phyloP scores from a whole-genome alignment of 2,888 invertebrate genomes.

The Drosophila siamana region DNA sequence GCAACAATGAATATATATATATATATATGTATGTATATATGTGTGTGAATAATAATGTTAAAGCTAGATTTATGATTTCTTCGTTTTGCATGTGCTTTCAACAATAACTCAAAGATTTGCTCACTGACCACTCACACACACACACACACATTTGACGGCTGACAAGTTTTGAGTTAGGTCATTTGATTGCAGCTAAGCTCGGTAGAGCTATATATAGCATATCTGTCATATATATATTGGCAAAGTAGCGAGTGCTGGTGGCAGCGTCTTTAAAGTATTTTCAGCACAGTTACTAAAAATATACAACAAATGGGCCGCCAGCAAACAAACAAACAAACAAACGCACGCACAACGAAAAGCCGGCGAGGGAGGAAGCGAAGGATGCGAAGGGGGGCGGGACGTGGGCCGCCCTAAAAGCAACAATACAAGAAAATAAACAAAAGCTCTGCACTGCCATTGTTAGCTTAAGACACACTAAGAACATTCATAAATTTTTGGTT shows the following conservation, averaged over 20 bases:
- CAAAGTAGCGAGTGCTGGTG: not conserved
- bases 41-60: too few relatives aligned
- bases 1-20: too few relatives aligned
- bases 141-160: not conserved
- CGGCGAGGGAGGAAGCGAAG: not conserved
- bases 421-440: constrained; percentile 64
- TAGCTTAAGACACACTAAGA: constrained; percentile 63
- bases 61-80: not conserved
- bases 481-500: constrained; percentile 63
- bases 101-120: not conserved
- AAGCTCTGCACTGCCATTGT: constrained; percentile 71
- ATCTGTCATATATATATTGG: too few relatives aligned
- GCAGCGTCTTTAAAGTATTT: constrained; percentile 26
- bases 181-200: constrained; percentile 13
- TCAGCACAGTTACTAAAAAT: constrained; percentile 42
- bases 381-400: not conserved
- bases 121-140: not conserved
- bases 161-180: constrained; percentile 16
- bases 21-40: too few relatives aligned
- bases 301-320: constrained; percentile 39
- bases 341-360: constrained; percentile 19
- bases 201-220: not conserved
- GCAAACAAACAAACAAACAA: constrained; percentile 1
- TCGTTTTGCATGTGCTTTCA: not conserved
- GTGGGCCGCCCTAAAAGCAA: constrained; percentile 37